A percentile compares a stretch with the other conserved stretches of the same genome.
phyloP scores from a whole-genome alignment of 1,140 invertebrate genomes.

The Tetragnatha versicolor region DNA sequence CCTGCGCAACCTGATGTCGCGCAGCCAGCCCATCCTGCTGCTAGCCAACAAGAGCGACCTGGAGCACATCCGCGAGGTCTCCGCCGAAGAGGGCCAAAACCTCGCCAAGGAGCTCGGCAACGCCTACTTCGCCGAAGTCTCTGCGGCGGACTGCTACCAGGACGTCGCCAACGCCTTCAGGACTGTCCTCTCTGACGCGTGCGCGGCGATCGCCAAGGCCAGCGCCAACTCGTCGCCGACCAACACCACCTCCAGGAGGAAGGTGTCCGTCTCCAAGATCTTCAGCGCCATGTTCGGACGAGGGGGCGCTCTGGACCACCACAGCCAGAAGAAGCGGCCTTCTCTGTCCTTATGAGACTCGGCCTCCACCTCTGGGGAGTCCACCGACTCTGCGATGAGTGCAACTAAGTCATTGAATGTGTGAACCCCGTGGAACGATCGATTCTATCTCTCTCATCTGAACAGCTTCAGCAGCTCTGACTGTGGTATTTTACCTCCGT shows the following conservation, averaged over 20 bases:
- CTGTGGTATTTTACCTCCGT: too few species aligned
- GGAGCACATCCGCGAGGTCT: slow-evolving; percentile 77
- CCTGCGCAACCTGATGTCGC: slow-evolving; percentile 49
- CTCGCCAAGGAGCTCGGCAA: slow-evolving; percentile 71
- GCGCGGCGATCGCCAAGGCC: slow-evolving; percentile 63
- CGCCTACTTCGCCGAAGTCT: slow-evolving; percentile 86
- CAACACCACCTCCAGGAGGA: slow-evolving; percentile 7
- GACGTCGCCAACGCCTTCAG: slow-evolving; percentile 82
- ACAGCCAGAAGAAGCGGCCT: slow-evolving; percentile 49
- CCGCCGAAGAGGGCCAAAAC: slow-evolving; percentile 79
- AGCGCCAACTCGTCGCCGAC: slow-evolving; percentile 21
- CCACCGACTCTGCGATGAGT: too few species aligned
- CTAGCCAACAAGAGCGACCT: slow-evolving; percentile 84
- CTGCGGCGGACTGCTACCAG: slow-evolving; percentile 79
- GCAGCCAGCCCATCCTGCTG: slow-evolving; percentile 70
- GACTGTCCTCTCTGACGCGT: slow-evolving; percentile 72
- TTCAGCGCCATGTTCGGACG: slow-evolving; percentile 47
- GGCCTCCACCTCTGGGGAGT: not conserved
- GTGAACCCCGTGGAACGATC: too few species aligned
- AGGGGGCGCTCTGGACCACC: not conserved
- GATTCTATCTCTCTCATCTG: too few species aligned
- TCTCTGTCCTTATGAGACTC: slow-evolving; percentile 48
- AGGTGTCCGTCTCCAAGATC: slow-evolving; percentile 49
- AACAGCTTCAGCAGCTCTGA: too few species aligned
- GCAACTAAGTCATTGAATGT: too few species aligned